A percentile compares a stretch with the other conserved stretches of the same genome.
These are phyloP conservation scores for Ophioderma brevispina DNA, from an alignment of 35 echinoderm and acorn worm species.

Conservation along the genomic window DNA sequence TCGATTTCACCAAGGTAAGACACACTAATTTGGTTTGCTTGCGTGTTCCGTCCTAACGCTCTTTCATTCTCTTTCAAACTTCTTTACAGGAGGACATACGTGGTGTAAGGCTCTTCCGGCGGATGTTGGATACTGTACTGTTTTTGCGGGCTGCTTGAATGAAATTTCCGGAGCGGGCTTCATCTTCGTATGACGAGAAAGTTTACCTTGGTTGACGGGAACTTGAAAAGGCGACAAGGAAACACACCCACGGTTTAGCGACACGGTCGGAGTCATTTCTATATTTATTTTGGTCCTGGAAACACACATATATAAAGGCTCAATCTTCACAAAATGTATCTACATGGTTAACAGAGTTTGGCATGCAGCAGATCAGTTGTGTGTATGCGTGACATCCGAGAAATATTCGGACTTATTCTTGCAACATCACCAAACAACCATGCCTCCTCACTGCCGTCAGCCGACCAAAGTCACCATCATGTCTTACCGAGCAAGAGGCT, in stretches of 20 bases:
- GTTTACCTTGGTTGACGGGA: not conserved
- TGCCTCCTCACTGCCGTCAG: too few relatives aligned
- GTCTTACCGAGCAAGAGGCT: too few relatives aligned
- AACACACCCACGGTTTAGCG: not conserved
- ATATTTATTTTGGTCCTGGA: not conserved
- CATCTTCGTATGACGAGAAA: not conserved
- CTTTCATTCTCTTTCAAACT: conserved; percentile 11
- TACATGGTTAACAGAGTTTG: not conserved
- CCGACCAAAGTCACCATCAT: too few relatives aligned
- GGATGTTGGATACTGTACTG: not conserved
- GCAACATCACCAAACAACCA: too few relatives aligned
- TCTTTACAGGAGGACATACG: not conserved
- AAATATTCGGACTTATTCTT: not conserved
- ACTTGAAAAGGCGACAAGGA: not conserved
- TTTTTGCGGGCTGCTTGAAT: not conserved
- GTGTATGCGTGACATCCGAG: not conserved
- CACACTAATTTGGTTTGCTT: not conserved
- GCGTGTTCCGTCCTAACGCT: not conserved
- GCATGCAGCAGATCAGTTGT: not conserved
- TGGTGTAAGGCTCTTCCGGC: not conserved
- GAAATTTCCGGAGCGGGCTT: not conserved
- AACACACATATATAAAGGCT: not conserved
- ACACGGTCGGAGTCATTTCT: not conserved
- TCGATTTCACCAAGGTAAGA: too few relatives aligned
- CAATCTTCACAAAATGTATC: not conserved